A percentile compares a stretch with the other conserved stretches of the same genome.
phyloP scores from a whole-genome alignment of 1,140 invertebrate genomes.

The Laupala kohalensis region DNA sequence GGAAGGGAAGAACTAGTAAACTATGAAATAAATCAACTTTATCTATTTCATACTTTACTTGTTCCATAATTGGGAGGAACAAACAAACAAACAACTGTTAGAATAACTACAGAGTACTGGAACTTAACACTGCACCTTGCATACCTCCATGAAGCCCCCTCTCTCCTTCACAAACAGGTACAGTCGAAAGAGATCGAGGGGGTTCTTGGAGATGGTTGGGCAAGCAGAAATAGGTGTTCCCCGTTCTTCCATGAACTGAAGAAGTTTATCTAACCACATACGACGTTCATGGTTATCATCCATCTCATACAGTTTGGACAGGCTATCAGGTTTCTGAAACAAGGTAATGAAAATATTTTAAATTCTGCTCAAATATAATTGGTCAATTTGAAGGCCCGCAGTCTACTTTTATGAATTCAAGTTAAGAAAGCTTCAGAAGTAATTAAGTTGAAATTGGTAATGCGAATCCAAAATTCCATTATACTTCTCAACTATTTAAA shows the following conservation, averaged over 20 bases:
- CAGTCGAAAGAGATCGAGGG: slow-evolving; percentile 90
- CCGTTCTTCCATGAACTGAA: slow-evolving; percentile 86
- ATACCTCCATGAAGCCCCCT: slow-evolving; percentile 94
- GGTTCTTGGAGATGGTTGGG: slow-evolving; percentile 95
- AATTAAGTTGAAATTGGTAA: too few relatives aligned
- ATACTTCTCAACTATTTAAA: too few relatives aligned
- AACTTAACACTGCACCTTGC: slow-evolving; percentile 58
- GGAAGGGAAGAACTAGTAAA: not conserved
- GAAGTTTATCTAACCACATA: slow-evolving; percentile 80
- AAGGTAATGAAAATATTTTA: too few relatives aligned
- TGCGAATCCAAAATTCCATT: too few relatives aligned
- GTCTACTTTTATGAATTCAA: too few relatives aligned
- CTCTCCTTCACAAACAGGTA: slow-evolving; percentile 90
- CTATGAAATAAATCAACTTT: too few relatives aligned
- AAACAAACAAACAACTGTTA: slow-evolving; percentile 2
- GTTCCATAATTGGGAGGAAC: too few relatives aligned
- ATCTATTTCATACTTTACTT: too few relatives aligned
- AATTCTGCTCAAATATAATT: too few relatives aligned
- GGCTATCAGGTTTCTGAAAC: slow-evolving; percentile 76
- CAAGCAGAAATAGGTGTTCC: slow-evolving; percentile 85
- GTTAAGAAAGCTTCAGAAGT: too few relatives aligned
- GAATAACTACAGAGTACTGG: slow-evolving; percentile 21
- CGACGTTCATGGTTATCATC: slow-evolving; percentile 85
- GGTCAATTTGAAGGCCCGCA: too few relatives aligned
- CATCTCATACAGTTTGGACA: slow-evolving; percentile 92